Evolutionary conservation across 2,888 invertebrate genomes (phyloP).

Genomic region (Ophioninae sp.): DNA sequence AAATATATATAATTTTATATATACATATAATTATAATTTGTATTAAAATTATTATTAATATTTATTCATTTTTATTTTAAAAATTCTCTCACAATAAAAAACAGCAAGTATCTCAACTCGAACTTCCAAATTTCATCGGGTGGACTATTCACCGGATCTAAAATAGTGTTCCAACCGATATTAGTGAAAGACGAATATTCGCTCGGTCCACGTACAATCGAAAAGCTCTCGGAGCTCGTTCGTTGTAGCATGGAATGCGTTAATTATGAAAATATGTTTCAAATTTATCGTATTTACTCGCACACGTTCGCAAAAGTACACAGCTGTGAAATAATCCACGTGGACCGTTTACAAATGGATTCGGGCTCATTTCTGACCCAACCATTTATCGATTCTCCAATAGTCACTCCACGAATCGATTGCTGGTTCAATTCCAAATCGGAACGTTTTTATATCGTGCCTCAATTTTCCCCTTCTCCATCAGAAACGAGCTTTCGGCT

Average conservation of each 20-base stretch:
- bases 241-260: constrained; percentile 46
- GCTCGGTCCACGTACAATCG: constrained; percentile 42
- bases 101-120: not conserved
- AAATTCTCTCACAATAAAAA: too few species aligned
- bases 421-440: constrained; percentile 42
- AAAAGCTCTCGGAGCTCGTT: constrained; percentile 41
- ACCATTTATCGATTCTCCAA: constrained; percentile 32
- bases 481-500: constrained; percentile 35
- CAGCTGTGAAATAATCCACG: constrained; percentile 11
- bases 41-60: too few species aligned
- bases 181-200: constrained; percentile 40
- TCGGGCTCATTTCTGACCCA: constrained; percentile 1
- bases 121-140: not conserved
- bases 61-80: too few species aligned
- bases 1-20: too few species aligned
- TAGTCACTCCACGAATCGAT: constrained; percentile 35
- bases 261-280: constrained; percentile 57
- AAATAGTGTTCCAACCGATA: constrained; percentile 52
- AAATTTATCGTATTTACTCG: constrained; percentile 45
- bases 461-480: not conserved
- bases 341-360: not conserved
- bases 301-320: not conserved
- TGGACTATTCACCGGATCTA: constrained; percentile 55
- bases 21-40: too few species aligned
- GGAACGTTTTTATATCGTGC: constrained; percentile 37